Conservation (phyloP, 2,113 vertebrate species). For the Microcebus murinus region DNA sequence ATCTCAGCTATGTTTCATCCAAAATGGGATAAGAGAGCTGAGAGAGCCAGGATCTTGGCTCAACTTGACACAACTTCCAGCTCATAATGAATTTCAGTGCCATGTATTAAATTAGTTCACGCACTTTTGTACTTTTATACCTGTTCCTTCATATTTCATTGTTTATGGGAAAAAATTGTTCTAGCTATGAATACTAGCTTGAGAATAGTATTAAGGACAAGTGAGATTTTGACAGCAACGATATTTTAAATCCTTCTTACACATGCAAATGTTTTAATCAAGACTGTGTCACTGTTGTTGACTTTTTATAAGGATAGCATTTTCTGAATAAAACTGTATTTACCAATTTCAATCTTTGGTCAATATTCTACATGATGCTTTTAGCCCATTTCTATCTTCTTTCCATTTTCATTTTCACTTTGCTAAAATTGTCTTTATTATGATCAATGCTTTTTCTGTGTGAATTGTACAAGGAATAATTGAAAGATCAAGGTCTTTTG, state of each 20-base stretch:
- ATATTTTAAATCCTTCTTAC: background rate
- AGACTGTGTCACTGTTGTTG: background rate
- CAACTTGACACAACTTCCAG: background rate
- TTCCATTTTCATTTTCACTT: background rate
- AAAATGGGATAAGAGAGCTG: background rate
- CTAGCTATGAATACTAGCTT: background rate
- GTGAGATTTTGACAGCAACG: background rate
- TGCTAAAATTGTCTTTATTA: constrained; percentile 23
- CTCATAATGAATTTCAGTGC: background rate
- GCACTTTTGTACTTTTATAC: background rate
- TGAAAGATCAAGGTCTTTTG: constrained; percentile 35
- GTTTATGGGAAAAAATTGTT: background rate
- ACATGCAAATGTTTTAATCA: background rate
- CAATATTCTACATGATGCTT: background rate
- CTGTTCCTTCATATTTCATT: background rate
- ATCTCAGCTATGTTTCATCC: background rate
- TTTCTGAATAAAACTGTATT: constrained; percentile 43
- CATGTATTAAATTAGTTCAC: background rate
- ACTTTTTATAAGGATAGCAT: background rate
- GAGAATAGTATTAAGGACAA: background rate
- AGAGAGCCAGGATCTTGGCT: background rate
- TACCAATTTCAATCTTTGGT: background rate
- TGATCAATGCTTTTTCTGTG: background rate
- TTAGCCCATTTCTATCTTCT: constrained; percentile 8
- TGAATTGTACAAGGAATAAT: constrained; percentile 2